Percentiles rank a stretch among this genome's conserved stretches.
Conservation (phyloP, 2,888 invertebrate genomes). For the Brachypterus glaber region DNA sequence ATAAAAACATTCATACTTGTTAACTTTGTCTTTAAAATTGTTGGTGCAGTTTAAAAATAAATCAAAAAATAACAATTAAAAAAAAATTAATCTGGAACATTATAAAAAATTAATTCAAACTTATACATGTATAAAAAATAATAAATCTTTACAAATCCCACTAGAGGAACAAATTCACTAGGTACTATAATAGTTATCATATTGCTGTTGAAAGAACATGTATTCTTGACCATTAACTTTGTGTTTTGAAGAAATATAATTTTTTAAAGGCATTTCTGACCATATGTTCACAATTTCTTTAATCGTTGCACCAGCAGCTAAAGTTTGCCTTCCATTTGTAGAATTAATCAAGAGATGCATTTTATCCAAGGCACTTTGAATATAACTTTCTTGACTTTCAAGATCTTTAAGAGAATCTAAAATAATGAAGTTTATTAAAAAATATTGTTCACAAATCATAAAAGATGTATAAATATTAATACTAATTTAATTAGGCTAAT, state of each 20-base stretch:
- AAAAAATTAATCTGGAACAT: too few relatives aligned
- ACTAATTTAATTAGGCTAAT: background rate
- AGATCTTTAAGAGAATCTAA: conserved; percentile 21
- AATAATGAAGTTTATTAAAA: too few relatives aligned
- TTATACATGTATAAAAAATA: too few relatives aligned
- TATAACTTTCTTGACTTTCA: conserved; percentile 19
- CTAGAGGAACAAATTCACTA: conserved; percentile 8
- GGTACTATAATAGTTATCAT: conserved; percentile 16
- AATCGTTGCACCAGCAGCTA: conserved; percentile 15
- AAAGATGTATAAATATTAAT: background rate
- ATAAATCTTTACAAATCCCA: too few relatives aligned
- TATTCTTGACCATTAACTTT: conserved; percentile 20
- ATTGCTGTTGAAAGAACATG: conserved; percentile 22
- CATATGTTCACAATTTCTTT: conserved; percentile 22
- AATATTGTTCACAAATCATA: background rate
- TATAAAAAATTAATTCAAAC: too few relatives aligned
- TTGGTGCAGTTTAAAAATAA: too few relatives aligned
- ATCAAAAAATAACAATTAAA: too few relatives aligned
- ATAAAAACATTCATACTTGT: too few relatives aligned
- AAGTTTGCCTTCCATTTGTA: conserved; percentile 14
- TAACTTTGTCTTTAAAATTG: too few relatives aligned
- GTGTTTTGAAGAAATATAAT: conserved; percentile 21
- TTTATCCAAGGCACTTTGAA: conserved; percentile 19
- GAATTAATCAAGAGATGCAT: conserved; percentile 20
- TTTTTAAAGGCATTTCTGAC: conserved; percentile 24